phyloP scores from a whole-genome alignment of 2,888 invertebrate species.

The Uropetala carovei region DNA sequence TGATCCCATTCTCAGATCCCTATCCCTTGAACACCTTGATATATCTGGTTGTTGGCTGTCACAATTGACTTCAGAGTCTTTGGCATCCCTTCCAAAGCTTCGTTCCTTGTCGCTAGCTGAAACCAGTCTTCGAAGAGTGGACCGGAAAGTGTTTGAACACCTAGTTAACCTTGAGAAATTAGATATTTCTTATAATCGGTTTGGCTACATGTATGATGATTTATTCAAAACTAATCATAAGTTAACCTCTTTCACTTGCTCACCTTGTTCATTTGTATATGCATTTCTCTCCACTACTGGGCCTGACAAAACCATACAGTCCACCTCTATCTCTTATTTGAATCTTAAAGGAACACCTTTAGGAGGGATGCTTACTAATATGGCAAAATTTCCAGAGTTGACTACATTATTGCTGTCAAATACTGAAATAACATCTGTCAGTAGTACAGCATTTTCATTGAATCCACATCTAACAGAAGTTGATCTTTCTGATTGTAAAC shows the following conservation, averaged over 20 bases:
- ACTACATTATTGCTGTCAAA: not conserved
- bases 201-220: not conserved
- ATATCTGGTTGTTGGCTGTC: not conserved
- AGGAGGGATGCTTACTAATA: not conserved
- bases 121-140: not conserved
- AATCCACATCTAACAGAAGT: not conserved
- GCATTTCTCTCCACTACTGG: not conserved
- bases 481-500: not conserved
- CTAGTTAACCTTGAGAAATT: conserved; percentile 13
- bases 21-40: conserved; percentile 27
- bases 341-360: not conserved
- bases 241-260: not conserved
- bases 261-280: not conserved
- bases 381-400: not conserved
- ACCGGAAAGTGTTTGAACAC: not conserved
- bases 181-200: not conserved
- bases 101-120: not conserved
- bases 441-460: not conserved
- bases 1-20: not conserved
- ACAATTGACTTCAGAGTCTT: not conserved
- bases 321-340: conserved; percentile 25
- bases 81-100: conserved; percentile 21
- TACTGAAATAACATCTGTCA: not conserved
- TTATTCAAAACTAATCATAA: conserved; percentile 6
- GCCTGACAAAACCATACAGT: not conserved